These are phyloP conservation scores for Lagenorhynchus albirostris DNA, from an alignment of 2,113 vertebrate genomes.

Conservation along the genomic window DNA sequence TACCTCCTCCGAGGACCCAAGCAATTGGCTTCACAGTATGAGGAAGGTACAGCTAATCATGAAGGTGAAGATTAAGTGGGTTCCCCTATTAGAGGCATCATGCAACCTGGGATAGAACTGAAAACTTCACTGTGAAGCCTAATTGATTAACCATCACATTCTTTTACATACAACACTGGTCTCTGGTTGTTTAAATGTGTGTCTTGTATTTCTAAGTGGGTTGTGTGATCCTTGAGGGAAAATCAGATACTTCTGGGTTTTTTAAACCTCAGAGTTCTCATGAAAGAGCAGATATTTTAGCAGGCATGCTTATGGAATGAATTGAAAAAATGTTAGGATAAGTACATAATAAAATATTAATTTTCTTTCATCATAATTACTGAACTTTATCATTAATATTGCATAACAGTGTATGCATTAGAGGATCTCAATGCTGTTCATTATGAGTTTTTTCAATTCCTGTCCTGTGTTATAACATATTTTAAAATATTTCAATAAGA, in stretches of 20 bases:
- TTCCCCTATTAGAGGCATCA: not conserved
- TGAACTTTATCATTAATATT: not conserved
- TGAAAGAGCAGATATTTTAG: not conserved
- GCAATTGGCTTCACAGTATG: not conserved
- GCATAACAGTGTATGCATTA: not conserved
- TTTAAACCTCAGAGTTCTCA: not conserved
- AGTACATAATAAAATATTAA: not conserved
- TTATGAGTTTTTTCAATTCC: not conserved
- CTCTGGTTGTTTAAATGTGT: not conserved
- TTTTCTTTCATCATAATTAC: not conserved
- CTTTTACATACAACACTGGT: not conserved
- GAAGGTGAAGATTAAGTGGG: not conserved
- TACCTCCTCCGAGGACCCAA: not conserved
- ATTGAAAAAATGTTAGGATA: not conserved
- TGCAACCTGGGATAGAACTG: not conserved
- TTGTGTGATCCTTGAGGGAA: not conserved
- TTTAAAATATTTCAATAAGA: not conserved
- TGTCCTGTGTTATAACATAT: not conserved
- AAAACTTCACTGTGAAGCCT: not conserved
- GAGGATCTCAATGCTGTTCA: not conserved
- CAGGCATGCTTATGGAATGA: not conserved
- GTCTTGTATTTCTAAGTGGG: not conserved
- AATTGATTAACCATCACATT: not conserved
- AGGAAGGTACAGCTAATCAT: not conserved
- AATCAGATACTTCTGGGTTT: not conserved